Conservation (phyloP, 2,797 vertebrate genomes). For the Fratercula arctica region DNA sequence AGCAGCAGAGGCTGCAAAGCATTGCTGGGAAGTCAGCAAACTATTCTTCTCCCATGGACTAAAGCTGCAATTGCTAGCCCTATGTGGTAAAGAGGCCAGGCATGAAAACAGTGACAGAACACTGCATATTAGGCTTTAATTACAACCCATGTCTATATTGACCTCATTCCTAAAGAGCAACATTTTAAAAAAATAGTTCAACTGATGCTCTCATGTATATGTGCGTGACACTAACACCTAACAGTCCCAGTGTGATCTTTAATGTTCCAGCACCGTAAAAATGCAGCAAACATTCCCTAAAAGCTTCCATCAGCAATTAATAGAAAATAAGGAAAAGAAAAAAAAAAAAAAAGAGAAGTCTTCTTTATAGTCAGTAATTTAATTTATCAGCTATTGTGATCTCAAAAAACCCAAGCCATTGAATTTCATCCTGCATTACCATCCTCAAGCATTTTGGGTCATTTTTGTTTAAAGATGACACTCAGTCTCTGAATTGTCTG, state of each 20-base stretch:
- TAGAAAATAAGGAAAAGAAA: neutral
- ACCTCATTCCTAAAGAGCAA: neutral
- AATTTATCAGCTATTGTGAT: neutral
- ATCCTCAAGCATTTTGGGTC: neutral
- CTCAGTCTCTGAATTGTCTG: neutral
- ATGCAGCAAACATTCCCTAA: neutral
- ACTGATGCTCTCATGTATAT: fast-evolving
- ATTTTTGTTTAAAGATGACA: neutral
- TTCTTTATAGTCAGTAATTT: neutral
- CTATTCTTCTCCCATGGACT: neutral
- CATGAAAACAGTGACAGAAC: neutral
- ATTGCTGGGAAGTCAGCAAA: neutral
- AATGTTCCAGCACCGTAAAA: neutral
- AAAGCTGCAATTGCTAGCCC: neutral
- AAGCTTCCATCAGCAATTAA: neutral
- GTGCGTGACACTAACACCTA: neutral
- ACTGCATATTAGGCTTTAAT: neutral
- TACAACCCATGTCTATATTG: neutral
- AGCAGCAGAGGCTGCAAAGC: neutral
- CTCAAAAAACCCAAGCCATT: neutral
- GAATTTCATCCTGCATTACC: neutral
- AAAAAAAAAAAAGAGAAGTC: too few relatives aligned
- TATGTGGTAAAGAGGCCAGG: neutral
- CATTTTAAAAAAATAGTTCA: neutral
- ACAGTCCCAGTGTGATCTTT: neutral